A percentile compares a stretch with the other conserved stretches of the same genome.
phyloP scores from a whole-genome alignment of 1,140 invertebrate species.

The Drosophila parvula region DNA sequence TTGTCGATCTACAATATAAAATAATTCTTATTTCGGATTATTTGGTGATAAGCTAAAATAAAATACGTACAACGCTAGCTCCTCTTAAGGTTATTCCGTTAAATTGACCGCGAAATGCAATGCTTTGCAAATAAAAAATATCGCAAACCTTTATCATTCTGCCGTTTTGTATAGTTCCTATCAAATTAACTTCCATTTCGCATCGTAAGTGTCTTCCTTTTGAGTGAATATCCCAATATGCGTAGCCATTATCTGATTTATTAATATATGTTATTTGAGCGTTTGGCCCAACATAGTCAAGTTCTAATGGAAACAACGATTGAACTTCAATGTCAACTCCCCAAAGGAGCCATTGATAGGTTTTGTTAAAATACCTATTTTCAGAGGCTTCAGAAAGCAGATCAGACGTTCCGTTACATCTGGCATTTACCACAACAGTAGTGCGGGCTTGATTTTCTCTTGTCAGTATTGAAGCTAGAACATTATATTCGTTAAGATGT shows the following conservation, averaged over 20 bases:
- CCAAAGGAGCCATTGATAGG: conserved; percentile 75
- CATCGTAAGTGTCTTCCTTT: conserved; percentile 67
- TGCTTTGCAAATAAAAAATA: conserved; percentile 64
- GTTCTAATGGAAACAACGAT: conserved; percentile 41
- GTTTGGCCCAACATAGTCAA: conserved; percentile 73
- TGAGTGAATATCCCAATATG: conserved; percentile 71
- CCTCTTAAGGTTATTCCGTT: conserved; percentile 64
- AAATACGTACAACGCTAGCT: conserved; percentile 66
- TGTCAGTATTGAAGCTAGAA: conserved; percentile 35
- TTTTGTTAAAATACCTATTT: conserved; percentile 66
- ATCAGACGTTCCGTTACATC: conserved; percentile 27
- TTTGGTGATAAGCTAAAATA: background rate
- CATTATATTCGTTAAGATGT: conserved; percentile 35
- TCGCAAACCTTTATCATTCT: conserved; percentile 26
- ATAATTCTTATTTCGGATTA: background rate
- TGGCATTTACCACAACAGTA: conserved; percentile 56
- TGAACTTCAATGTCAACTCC: conserved; percentile 37
- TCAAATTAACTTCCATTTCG: conserved; percentile 52
- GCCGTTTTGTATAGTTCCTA: conserved; percentile 27
- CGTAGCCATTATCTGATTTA: conserved; percentile 33
- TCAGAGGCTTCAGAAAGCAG: conserved; percentile 53
- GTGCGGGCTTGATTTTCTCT: conserved; percentile 52
- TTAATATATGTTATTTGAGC: conserved; percentile 72
- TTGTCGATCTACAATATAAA: conserved; percentile 62
- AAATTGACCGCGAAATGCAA: conserved; percentile 58